Conservation (phyloP, 2,888 invertebrate genomes). For the Halictus ligatus region DNA sequence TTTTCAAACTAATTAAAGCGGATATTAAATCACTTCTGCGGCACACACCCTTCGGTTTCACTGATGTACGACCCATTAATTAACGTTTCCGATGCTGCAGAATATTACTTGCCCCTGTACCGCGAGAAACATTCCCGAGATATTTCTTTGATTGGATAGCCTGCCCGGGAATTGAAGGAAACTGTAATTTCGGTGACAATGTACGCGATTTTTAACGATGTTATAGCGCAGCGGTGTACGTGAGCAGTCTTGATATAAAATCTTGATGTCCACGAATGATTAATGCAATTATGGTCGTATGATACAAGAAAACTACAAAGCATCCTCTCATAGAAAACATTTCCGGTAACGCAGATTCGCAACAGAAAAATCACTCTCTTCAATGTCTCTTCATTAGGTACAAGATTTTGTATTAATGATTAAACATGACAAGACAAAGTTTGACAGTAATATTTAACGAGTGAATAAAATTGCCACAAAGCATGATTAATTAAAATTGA, state of each 20-base stretch:
- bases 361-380: not conserved
- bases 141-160: constrained; percentile 56
- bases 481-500: no score
- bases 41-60: constrained; percentile 67
- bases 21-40: constrained; percentile 79
- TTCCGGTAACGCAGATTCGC: not conserved
- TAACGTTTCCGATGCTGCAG: constrained; percentile 76
- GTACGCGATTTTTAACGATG: not conserved
- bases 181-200: not conserved
- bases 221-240: not conserved
- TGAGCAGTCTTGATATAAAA: not conserved
- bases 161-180: constrained; percentile 25
- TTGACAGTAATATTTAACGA: not conserved
- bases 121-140: constrained; percentile 44
- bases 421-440: not conserved
- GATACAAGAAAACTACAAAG: not conserved
- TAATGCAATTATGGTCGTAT: not conserved
- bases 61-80: constrained; percentile 76
- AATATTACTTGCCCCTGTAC: constrained; percentile 62
- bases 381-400: not conserved
- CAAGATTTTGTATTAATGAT: not conserved
- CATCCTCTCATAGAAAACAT: not conserved
- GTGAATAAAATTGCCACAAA: not conserved
- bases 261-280: not conserved
- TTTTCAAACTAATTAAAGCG: constrained; percentile 79